Conservation (phyloP, 2,888 invertebrate genomes). For the Eupithecia pulchellata region DNA sequence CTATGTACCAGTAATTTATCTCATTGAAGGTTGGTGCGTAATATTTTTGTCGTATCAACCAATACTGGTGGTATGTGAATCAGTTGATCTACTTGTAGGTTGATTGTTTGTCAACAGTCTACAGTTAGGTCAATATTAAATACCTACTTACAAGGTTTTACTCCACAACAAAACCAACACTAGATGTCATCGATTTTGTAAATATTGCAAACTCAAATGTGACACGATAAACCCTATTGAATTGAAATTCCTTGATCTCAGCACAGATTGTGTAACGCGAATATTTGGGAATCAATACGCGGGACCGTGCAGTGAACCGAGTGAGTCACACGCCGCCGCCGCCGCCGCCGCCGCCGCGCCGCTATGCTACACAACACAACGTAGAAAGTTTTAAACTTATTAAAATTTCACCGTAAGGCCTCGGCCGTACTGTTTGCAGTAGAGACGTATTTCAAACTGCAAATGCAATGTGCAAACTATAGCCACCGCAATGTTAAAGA, state of each 20-base stretch:
- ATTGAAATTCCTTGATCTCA: slow-evolving; percentile 43
- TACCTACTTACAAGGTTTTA: no score
- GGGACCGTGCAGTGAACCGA: slow-evolving; percentile 68
- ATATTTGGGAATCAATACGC: slow-evolving; percentile 55
- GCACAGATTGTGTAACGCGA: slow-evolving; percentile 51
- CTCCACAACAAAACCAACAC: no score
- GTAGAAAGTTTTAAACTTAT: slow-evolving; percentile 79
- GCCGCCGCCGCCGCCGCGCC: slow-evolving; percentile 35
- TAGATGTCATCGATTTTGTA: slow-evolving; percentile 8
- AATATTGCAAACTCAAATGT: slow-evolving; percentile 22
- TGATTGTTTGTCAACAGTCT: no score
- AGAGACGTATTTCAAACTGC: slow-evolving; percentile 24
- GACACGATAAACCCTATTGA: slow-evolving; percentile 5
- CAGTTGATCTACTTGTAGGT: no score
- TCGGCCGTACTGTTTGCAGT: slow-evolving; percentile 54
- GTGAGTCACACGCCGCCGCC: slow-evolving; percentile 53
- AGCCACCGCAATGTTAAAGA: background rate
- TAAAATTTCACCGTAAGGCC: slow-evolving; percentile 81
- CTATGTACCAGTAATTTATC: background rate
- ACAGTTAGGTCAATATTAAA: no score
- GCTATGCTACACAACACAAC: slow-evolving; percentile 49
- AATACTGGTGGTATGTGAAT: no score
- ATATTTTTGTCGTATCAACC: slow-evolving; percentile 4
- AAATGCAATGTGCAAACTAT: slow-evolving; percentile 14
- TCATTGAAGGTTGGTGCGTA: background rate